Evolutionary conservation across 2,888 invertebrate genomes (phyloP), one percentile per base, ranked within the genome.

Genomic region (Polylopha cassiicola): DNA sequence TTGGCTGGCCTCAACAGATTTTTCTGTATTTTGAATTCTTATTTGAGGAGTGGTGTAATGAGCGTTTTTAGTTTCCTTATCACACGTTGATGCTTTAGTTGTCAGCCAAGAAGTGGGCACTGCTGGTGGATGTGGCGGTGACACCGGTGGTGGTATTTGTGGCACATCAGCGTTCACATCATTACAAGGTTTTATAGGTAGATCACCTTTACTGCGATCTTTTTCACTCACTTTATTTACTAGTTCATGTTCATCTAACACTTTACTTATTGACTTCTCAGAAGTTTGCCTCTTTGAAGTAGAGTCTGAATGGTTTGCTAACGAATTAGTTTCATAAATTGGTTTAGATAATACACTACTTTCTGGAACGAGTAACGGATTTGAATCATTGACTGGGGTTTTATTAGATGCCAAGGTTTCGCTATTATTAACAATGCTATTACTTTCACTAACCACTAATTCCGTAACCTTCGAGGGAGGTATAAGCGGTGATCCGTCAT

Each of bases 31-130:
- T 47, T 80, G 72, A 43, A 82, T 55, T 37, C 62, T 58, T 52
- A 84, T 78, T 53, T 76, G 68, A 15, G 81, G 82, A 39, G 59
- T 44, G 37, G 65, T 59, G 43, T 65, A 16, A 14, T 14, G 62
- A 47, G 55, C 56, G 41, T 57, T 47, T 58, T 50, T 64, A 44
- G 55, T 48, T 49, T 49, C 46, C 20, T 46, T 44, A 28, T 65
- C 57, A 56, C 48, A 43, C 44, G 50, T 48, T 23, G 58, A 46
- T 11, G 55, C 53, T 56, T 63, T 68, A 10, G 61, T 51, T 26
- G 69, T 61, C 44, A 84, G 53, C 85, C 85, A 85, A 37, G 85
- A 69, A 15, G 78, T 48, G 4, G 85, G 85, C 20, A 85, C 85
- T 5, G 76, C 78, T 23, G 85, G 85, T 15, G 81, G 82, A 39